phyloP scores from a whole-genome alignment of 2,888 invertebrate genomes.

The Eristalinus aeneus region DNA sequence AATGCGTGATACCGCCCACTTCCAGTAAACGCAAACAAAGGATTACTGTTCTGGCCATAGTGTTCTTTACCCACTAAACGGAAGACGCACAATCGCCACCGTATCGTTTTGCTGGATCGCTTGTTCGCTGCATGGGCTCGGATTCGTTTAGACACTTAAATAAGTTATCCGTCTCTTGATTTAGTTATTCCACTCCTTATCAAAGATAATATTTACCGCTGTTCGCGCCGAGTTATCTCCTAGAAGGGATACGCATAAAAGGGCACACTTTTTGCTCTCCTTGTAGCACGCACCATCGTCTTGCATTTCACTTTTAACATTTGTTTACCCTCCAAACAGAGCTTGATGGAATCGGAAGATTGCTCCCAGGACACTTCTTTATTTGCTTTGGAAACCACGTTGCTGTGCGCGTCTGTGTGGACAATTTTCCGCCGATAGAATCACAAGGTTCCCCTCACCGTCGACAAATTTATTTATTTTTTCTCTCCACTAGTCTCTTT shows the following conservation, averaged over 20 bases:
- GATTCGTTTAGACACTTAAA: not conserved
- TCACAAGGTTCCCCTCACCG: not conserved
- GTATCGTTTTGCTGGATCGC: not conserved
- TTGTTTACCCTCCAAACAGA: conserved; percentile 14
- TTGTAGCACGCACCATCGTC: not conserved
- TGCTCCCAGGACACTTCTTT: not conserved
- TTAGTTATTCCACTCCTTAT: conserved; percentile 24
- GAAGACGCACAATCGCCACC: not conserved
- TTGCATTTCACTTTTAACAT: conserved; percentile 24
- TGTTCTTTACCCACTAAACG: not conserved
- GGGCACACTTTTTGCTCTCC: not conserved
- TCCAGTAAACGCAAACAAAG: not conserved
- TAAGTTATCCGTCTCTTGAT: conserved; percentile 29
- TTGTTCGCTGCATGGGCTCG: not conserved
- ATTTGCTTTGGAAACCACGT: not conserved
- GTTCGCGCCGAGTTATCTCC: not conserved
- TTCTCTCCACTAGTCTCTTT: conserved; percentile 12
- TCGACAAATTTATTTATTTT: conserved; percentile 8
- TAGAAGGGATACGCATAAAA: not conserved
- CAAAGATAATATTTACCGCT: not conserved
- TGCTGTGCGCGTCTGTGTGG: not conserved
- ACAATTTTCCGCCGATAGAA: not conserved
- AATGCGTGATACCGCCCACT: not conserved
- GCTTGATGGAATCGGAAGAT: not conserved
- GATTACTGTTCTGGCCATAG: not conserved